Evolutionary conservation across 1,140 invertebrate species (phyloP), one percentile per base, ranked within the genome.

Genomic region (Bombus picipes): DNA sequence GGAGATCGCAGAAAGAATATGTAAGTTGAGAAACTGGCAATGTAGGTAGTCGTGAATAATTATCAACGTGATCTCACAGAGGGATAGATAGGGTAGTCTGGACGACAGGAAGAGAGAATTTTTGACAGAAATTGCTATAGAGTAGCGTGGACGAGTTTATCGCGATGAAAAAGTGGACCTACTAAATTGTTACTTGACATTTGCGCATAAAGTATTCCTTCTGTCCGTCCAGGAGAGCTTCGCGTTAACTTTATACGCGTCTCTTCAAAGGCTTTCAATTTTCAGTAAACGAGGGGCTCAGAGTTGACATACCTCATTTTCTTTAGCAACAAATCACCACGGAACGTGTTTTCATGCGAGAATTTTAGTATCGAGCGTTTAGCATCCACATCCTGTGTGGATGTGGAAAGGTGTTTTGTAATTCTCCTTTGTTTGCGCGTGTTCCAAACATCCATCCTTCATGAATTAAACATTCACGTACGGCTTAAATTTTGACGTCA

Each of bases 381-480:
- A 34, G 73, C 15, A 28, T 57, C 6, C 47, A 22, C 43, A 28
- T 57, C 6, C 47, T 75, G 57, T 75, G 43, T 13, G 28, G n/a
- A 22, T 12, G n/a, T 18, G 59, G 57, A 13, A 32, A 22, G 18
- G 28, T 66, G 59, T 66, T 41, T 18, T 66, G 28, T 41, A 18
- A 32, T 41, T 65, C n/a, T 65, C 65, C n/a, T 65, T 12, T 65
- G n/a, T 9, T 37, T 12, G 66, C 18, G 37, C 66, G 32, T 22
- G 32, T 68, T 34, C 9, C 22, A 68, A 77, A 62, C 34, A 41
- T 65, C 13, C 39, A 53, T 32, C 37, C 39, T 25, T 57, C 10
- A 41, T 65, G 59, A 77, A 77, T 77, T 32, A 77, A 77, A 77
- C 37, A 77, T 77, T 62, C 37, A 13, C 9, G 15, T 9, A 9